phyloP scores from a whole-genome alignment of 1,140 invertebrate genomes.

The Trinorchestia longiramus region DNA sequence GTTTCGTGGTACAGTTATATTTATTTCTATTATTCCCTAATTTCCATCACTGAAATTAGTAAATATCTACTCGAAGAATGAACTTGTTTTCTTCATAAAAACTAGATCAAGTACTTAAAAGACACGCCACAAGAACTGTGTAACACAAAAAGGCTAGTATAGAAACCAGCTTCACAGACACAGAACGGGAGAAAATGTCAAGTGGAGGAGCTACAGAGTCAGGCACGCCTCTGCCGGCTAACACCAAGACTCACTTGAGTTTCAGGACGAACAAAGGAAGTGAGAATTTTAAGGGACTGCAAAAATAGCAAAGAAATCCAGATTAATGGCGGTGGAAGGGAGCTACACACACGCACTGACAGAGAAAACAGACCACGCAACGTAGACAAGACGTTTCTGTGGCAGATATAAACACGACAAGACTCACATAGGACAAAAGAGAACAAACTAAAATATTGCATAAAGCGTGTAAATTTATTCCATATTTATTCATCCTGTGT shows the following conservation, averaged over 20 bases:
- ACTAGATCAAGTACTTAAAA: background rate
- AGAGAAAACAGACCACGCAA: background rate
- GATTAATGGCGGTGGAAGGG: background rate
- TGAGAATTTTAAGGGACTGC: background rate
- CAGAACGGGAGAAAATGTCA: background rate
- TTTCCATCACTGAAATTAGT: too few relatives aligned
- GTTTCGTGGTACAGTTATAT: too few relatives aligned
- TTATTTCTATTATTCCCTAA: too few relatives aligned
- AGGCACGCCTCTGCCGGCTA: background rate
- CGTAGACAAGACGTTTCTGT: background rate
- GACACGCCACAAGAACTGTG: too few relatives aligned
- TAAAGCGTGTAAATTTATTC: background rate
- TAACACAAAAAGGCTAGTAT: background rate
- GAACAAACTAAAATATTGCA: background rate
- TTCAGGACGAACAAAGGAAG: background rate
- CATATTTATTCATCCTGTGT: background rate
- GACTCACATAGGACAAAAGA: background rate
- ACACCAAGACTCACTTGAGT: background rate
- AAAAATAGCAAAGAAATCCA: background rate
- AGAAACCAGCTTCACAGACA: background rate
- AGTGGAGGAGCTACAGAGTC: background rate
- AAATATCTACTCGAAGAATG: too few relatives aligned
- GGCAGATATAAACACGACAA: background rate
- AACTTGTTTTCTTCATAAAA: background rate
- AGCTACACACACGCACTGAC: background rate